Conservation (phyloP, 2,888 invertebrate genomes). For the Crepidodera aurea region DNA sequence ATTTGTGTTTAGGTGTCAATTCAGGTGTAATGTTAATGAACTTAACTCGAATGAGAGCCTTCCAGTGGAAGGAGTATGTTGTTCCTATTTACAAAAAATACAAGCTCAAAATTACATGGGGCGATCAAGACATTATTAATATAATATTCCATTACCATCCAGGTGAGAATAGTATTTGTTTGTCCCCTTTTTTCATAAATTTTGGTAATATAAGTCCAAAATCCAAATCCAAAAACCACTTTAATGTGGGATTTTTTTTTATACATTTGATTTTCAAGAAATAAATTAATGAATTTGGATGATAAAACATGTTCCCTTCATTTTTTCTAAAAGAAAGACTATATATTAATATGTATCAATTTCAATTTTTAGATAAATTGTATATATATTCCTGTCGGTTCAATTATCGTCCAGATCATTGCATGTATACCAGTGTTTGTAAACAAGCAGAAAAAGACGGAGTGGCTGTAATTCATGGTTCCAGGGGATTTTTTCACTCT, state of each 20-base stretch:
- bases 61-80: slow-evolving; percentile 86
- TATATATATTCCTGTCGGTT: slow-evolving; percentile 83
- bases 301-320: too few relatives aligned
- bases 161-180: too few relatives aligned
- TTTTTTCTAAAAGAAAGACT: too few relatives aligned
- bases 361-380: slow-evolving; percentile 70
- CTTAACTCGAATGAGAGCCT: slow-evolving; percentile 85
- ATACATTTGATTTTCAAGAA: too few relatives aligned
- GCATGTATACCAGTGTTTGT: slow-evolving; percentile 93
- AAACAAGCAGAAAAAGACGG: slow-evolving; percentile 70
- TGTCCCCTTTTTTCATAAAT: too few relatives aligned
- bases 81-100: slow-evolving; percentile 86
- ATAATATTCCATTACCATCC: slow-evolving; percentile 88
- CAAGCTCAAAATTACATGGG: slow-evolving; percentile 89
- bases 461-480: slow-evolving; percentile 87
- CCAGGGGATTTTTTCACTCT: slow-evolving; percentile 84
- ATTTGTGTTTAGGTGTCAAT: slow-evolving; percentile 93
- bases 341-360: too few relatives aligned
- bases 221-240: too few relatives aligned
- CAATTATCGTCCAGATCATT: slow-evolving; percentile 95
- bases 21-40: slow-evolving; percentile 99
- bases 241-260: too few relatives aligned
- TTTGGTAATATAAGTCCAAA: too few relatives aligned
- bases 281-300: too few relatives aligned
- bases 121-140: slow-evolving; percentile 96